Base-by-base conservation (phyloP, 2,113 vertebrate species). In the Callopanchax toddi region DNA sequence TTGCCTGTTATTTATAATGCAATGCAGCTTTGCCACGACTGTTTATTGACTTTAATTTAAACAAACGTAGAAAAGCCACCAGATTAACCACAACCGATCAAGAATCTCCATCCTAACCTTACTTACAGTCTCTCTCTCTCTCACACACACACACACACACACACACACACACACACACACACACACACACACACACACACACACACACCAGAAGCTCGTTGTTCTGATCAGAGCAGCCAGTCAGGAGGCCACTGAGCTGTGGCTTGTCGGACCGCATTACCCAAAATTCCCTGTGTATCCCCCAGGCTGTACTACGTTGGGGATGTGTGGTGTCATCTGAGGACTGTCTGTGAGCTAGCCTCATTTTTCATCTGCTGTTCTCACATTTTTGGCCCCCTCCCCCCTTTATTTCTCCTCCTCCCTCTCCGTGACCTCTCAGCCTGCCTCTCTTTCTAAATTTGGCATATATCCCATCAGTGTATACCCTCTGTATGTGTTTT, bases 221-320 rank as follows among this genome's bases (percentile, higher is more conserved):
- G 11, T 79, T 54, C 79, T 71, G 78, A 80, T 87, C 78, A 75
- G 63, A 81, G 71, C 77, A 81, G 83, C 76, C 81, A 78, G 80
- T 88, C 78, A 76, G 59, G 69, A 67, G 71, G 73, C 79, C 82
- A 73, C 74, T 71, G 87, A 86, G 82, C 84, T 81, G 78, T 77
- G 67, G 71, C 84, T 71, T 37, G 83, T 88, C 80, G 69, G 63
- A 78, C 81, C 69, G 59, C 80, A 89, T 89, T 87, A 90, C 79
- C 89, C 78, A 89, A 85, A 82, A 85, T 86, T 78, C 76, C 66
- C 51, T 34, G 67, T 78, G 79, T 74, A 72, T 86, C 69, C 81
- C 89, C 58, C 42, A 78, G 83, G 82, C 82, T 74, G 25, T 56
- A 63, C 80, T 62, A 72, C 25, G 20, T 65, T 76, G 64, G 75